A percentile compares a stretch with the other conserved stretches of the same genome.
phyloP scores from a whole-genome alignment of 1,140 invertebrate species.

The Melanaphis sacchari region DNA sequence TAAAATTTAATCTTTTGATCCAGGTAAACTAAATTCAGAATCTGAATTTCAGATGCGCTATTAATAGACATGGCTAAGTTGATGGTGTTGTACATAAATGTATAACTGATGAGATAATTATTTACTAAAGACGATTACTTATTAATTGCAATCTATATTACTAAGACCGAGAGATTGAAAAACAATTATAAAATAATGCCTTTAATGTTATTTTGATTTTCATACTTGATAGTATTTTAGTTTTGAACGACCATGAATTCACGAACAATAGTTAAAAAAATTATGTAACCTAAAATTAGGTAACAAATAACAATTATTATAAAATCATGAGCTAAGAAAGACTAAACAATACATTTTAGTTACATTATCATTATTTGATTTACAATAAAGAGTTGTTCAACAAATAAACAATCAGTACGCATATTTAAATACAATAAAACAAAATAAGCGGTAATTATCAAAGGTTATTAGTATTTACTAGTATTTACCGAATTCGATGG shows the following conservation, averaged over 20 bases:
- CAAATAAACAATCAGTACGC: not conserved
- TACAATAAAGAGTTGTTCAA: not conserved
- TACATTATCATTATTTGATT: slow-evolving; percentile 12
- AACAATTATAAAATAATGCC: not conserved
- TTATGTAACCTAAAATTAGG: not conserved
- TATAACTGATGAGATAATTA: not conserved
- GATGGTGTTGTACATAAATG: not conserved
- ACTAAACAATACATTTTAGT: not conserved
- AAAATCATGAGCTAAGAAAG: not conserved
- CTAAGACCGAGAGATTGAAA: not conserved
- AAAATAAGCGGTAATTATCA: not conserved
- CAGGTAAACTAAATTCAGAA: not conserved
- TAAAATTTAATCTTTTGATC: not conserved
- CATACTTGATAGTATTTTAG: not conserved
- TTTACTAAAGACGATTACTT: not conserved
- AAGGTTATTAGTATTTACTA: not conserved
- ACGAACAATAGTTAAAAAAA: not conserved
- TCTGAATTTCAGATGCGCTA: not conserved
- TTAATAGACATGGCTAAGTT: not conserved
- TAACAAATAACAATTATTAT: not conserved
- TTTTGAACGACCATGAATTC: not conserved
- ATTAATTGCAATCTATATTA: not conserved
- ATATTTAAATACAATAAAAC: not conserved
- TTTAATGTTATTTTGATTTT: not conserved
- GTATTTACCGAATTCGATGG: not conserved